Evolutionary conservation across 2,888 invertebrate species (phyloP).

Genomic region (Cremastinae sp.): DNA sequence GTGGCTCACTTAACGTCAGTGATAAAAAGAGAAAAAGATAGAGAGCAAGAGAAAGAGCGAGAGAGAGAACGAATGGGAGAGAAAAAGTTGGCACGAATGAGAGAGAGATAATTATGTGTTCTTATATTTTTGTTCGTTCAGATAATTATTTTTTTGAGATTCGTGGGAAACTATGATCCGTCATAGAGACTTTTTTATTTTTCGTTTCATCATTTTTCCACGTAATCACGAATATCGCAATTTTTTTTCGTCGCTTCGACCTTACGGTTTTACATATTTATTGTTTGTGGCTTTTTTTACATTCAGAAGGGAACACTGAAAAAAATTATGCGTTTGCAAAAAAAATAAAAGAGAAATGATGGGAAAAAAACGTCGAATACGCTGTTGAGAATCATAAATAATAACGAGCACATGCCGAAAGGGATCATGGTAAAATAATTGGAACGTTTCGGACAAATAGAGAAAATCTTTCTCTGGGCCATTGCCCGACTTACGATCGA

Average conservation of each 20-base stretch:
- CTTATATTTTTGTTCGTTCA: not conserved
- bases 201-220: too few relatives aligned
- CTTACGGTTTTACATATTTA: slow-evolving; percentile 8
- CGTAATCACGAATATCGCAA: too few relatives aligned
- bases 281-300: slow-evolving; percentile 8
- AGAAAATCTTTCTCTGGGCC: slow-evolving; percentile 11
- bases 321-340: not conserved
- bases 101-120: slow-evolving; percentile 38
- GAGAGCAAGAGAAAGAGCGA: slow-evolving; percentile 41
- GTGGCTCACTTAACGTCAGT: slow-evolving; percentile 70
- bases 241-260: not conserved
- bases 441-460: slow-evolving; percentile 24
- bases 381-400: slow-evolving; percentile 10
- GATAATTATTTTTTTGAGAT: too few relatives aligned
- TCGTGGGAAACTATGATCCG: too few relatives aligned
- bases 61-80: slow-evolving; percentile 24
- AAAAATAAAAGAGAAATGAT: slow-evolving; percentile 1
- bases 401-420: slow-evolving; percentile 25
- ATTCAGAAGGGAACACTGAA: not conserved
- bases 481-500: not conserved
- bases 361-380: slow-evolving; percentile 7
- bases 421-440: slow-evolving; percentile 37
- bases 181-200: not conserved
- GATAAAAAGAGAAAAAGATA: slow-evolving; percentile 51
- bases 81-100: slow-evolving; percentile 59